phyloP scores from a whole-genome alignment of 2,888 invertebrate species.

The Mechanitis messenoides region DNA sequence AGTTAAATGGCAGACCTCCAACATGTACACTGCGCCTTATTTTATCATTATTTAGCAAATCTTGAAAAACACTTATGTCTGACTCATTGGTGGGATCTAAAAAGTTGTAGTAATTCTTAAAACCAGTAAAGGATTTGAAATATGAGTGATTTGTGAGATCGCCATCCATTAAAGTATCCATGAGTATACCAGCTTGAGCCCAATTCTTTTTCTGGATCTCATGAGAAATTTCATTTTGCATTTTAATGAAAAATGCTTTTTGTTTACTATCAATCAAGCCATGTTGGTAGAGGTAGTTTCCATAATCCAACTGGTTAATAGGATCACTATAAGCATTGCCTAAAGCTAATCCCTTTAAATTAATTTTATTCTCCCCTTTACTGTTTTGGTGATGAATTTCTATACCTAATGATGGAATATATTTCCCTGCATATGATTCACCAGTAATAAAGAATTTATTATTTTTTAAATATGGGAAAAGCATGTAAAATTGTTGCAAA shows the following conservation, averaged over 20 bases:
- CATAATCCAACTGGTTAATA: slow-evolving; percentile 68
- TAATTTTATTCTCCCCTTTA: slow-evolving; percentile 48
- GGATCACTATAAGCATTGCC: slow-evolving; percentile 75
- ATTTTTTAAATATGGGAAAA: slow-evolving; percentile 72
- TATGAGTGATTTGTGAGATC: slow-evolving; percentile 51
- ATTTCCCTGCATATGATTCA: slow-evolving; percentile 79
- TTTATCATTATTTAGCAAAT: slow-evolving; percentile 51
- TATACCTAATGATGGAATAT: slow-evolving; percentile 68
- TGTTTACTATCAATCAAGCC: slow-evolving; percentile 77
- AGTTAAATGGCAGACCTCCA: slow-evolving; percentile 74
- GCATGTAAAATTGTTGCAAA: slow-evolving; percentile 75
- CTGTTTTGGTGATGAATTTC: slow-evolving; percentile 70
- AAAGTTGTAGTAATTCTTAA: slow-evolving; percentile 84
- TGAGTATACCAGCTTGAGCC: slow-evolving; percentile 80
- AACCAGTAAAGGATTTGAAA: slow-evolving; percentile 83
- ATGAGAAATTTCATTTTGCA: slow-evolving; percentile 72
- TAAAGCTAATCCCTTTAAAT: slow-evolving; percentile 72
- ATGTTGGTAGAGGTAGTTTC: slow-evolving; percentile 68
- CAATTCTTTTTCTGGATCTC: slow-evolving; percentile 80
- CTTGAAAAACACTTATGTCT: slow-evolving; percentile 52
- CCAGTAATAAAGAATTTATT: slow-evolving; percentile 79
- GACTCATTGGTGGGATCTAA: slow-evolving; percentile 69
- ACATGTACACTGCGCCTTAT: slow-evolving; percentile 78
- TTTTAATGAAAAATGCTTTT: slow-evolving; percentile 71
- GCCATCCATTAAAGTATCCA: slow-evolving; percentile 80